phyloP scores from a whole-genome alignment of 1,140 invertebrate species.

The Leptoteleia sp. region DNA sequence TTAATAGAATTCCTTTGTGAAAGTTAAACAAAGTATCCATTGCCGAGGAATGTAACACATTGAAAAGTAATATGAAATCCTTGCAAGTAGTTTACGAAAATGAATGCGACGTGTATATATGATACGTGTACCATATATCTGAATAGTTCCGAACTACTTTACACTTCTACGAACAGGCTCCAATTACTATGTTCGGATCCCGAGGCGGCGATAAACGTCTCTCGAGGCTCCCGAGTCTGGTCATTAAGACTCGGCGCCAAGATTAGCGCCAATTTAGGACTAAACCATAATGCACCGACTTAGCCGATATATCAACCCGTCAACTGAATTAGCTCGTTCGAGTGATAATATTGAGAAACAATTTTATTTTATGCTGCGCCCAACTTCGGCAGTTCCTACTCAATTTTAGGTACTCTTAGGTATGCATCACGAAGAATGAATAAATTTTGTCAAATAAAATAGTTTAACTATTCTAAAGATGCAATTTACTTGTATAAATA shows the following conservation, averaged over 20 bases:
- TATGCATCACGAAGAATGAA: too few species aligned
- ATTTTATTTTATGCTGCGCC: conserved; percentile 33
- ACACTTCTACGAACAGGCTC: conserved; percentile 62
- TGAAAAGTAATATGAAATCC: conserved; percentile 12
- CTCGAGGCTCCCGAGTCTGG: conserved; percentile 63
- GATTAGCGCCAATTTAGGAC: conserved; percentile 69
- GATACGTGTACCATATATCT: conserved; percentile 41
- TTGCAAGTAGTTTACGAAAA: conserved; percentile 36
- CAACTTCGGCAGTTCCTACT: conserved; percentile 2
- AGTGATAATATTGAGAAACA: conserved; percentile 40
- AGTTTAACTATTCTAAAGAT: too few species aligned
- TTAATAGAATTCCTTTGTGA: conserved; percentile 3
- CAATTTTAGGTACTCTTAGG: conserved; percentile 1
- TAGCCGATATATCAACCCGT: conserved; percentile 61
- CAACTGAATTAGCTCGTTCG: conserved; percentile 42
- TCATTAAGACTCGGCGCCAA: conserved; percentile 71
- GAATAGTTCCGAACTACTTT: conserved; percentile 60
- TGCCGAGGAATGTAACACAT: conserved; percentile 10
- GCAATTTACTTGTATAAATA: too few species aligned
- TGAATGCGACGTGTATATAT: conserved; percentile 34
- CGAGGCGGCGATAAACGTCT: conserved; percentile 67
- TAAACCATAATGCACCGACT: conserved; percentile 63
- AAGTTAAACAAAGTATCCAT: not conserved
- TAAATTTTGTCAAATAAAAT: too few species aligned
- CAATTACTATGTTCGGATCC: conserved; percentile 60